Base-by-base conservation (phyloP, 2,113 vertebrate species). In the Corythoichthys haematopterus region DNA sequence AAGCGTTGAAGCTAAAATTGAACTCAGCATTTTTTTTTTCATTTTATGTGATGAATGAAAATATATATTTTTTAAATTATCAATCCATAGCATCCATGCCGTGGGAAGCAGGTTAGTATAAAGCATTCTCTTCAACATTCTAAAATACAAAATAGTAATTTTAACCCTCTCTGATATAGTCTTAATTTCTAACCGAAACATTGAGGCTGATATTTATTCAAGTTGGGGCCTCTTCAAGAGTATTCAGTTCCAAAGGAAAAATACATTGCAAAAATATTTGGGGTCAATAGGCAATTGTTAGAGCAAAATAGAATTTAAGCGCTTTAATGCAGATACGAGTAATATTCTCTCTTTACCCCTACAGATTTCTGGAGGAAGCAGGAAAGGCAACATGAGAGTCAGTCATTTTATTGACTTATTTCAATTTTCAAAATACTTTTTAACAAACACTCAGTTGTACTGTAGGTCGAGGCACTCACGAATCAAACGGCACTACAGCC, bases 321-420 rank as follows among this genome's bases (percentile, higher is more conserved):
- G 55, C 28, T 37, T 36, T 14, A 33, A 57, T 6, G 33, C 13
- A 37, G 12, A 36, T 57, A 1, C 35, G 55, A 57, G 4, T 57
- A 14, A 35, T 8, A 55, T 33, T 43, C 40, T 43, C 20, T n/a
- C 10, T 20, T 33, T 28, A 5, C n/a, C 35, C 2, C 53, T 36
- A 37, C 65, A 88, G 86, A 76, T n/a, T 88, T 88, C 70, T 88
- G 86, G 86, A 78, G 5, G 57, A 83, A 51, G 53, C 0, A 36
- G 0, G 50, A 56, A 15, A 45, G 0, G 1, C 0, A 0, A 2
- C 0, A 82, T 87, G 65, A 76, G 85, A 75, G 59, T 64, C 8
- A 67, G 16, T 9, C 8, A 33, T 3, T 40, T 0, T 36, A 6
- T 45, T 15, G 9, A 36, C 28, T 7, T 13, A 35, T 36, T 36